Evolutionary conservation across 2,113 vertebrate genomes (phyloP).

Genomic region (Seriola quinqueradiata): DNA sequence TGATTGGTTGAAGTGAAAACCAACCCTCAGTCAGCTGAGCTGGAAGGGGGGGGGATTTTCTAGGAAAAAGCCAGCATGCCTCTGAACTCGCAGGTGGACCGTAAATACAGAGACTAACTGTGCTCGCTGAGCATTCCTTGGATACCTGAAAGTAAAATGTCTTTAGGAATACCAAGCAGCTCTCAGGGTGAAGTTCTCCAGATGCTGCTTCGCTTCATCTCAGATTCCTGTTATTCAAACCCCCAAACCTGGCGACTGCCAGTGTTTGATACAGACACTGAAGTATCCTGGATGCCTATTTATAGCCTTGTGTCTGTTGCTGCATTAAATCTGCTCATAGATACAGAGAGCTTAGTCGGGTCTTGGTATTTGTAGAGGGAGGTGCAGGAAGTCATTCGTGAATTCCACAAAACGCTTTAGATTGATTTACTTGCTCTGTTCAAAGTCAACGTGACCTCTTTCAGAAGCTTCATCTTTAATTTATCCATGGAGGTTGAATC

Average conservation of each 20-base stretch:
- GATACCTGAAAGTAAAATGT: neutral
- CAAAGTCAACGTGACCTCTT: conserved; percentile 8
- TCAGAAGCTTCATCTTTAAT: conserved; percentile 8
- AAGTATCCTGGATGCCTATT: conserved; percentile 31
- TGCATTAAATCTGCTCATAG: conserved; percentile 11
- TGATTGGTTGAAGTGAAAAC: too few relatives aligned
- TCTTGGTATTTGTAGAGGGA: conserved; percentile 30
- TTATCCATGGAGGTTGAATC: neutral
- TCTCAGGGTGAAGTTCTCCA: conserved; percentile 16
- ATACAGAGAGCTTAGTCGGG: neutral
- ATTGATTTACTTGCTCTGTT: neutral
- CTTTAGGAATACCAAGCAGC: too few relatives aligned
- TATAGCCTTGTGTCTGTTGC: conserved; percentile 16
- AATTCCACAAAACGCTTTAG: conserved; percentile 19
- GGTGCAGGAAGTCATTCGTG: conserved; percentile 35
- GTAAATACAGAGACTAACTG: neutral
- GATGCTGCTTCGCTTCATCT: conserved; percentile 14
- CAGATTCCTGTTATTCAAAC: neutral
- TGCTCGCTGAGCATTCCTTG: neutral
- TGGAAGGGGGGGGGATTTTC: neutral
- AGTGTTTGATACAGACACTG: conserved; percentile 26
- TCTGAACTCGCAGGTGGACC: accelerated
- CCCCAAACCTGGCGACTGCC: neutral
- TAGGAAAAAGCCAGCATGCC: neutral
- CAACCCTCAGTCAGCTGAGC: too few relatives aligned